Percentiles rank a stretch among this genome's conserved stretches.
Evolutionary conservation across 2,797 vertebrate species (phyloP).

Genomic region (Lepilemur septentrionalis): DNA sequence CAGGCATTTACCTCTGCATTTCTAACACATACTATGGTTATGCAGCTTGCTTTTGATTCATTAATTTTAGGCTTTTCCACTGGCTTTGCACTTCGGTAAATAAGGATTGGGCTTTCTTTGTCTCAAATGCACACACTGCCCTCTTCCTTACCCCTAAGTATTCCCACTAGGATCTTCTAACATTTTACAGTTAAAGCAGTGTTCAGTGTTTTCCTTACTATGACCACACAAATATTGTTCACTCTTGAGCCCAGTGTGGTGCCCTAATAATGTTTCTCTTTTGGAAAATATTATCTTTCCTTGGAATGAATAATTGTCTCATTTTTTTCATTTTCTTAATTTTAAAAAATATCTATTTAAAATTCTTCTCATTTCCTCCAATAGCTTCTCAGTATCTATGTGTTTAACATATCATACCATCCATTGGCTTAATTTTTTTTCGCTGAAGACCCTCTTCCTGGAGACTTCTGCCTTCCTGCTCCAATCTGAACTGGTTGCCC

Average conservation of each 20-base stretch:
- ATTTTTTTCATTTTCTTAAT: neutral
- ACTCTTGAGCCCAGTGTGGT: neutral
- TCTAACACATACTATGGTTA: conserved; percentile 51
- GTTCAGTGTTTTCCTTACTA: neutral
- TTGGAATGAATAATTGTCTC: neutral
- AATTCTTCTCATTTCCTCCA: neutral
- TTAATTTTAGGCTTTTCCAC: conserved; percentile 39
- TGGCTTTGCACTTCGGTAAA: conserved; percentile 27
- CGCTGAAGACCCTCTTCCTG: neutral
- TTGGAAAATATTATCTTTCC: neutral
- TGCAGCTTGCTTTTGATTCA: conserved; percentile 20
- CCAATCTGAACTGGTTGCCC: neutral
- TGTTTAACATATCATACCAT: neutral
- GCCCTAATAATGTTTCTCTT: neutral
- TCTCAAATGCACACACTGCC: neutral
- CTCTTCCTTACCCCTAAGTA: neutral
- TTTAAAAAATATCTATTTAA: neutral
- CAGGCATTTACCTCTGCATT: neutral
- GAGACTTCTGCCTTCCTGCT: neutral
- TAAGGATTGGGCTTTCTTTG: neutral
- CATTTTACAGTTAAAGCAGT: neutral
- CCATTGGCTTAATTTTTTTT: neutral
- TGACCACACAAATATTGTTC: neutral
- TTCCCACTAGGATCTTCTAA: neutral
- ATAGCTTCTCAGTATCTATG: neutral